phyloP scores from a whole-genome alignment of 2,113 vertebrate genomes.

The Heterochromis multidens region DNA sequence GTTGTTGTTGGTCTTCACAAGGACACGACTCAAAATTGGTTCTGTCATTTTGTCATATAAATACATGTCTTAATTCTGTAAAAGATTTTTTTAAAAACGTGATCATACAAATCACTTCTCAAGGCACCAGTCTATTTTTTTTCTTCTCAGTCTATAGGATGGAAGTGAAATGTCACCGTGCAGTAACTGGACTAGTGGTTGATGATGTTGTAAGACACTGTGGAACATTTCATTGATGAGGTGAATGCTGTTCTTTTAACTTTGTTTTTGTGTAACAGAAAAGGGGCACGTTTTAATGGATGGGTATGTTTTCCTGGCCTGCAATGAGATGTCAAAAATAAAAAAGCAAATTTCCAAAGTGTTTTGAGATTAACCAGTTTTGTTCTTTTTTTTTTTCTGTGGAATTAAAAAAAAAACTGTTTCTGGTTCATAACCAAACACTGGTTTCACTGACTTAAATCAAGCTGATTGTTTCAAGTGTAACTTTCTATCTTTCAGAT shows the following conservation, averaged over 20 bases:
- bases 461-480: not conserved
- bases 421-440: conserved; percentile 28
- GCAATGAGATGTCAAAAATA: conserved; percentile 61
- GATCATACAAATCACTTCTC: conserved; percentile 22
- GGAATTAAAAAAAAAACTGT: conserved; percentile 47
- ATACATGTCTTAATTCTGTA: conserved; percentile 26
- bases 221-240: conserved; percentile 15
- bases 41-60: conserved; percentile 34
- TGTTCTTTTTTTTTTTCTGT: conserved; percentile 29
- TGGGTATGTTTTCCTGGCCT: conserved; percentile 42
- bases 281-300: conserved; percentile 43
- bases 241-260: conserved; percentile 18
- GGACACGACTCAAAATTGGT: conserved; percentile 11
- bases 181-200: conserved; percentile 9
- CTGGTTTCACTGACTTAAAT: conserved; percentile 4
- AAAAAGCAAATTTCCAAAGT: conserved; percentile 51
- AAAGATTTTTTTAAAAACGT: not conserved
- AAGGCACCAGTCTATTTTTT: not conserved
- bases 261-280: conserved; percentile 39
- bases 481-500: not conserved
- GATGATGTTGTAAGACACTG: conserved; percentile 28
- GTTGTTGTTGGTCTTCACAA: not conserved
- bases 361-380: conserved; percentile 43
- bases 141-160: not conserved
- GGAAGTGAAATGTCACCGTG: conserved; percentile 24